A percentile compares a stretch with the other conserved stretches of the same genome.
phyloP scores from a whole-genome alignment of 2,888 invertebrate genomes.

The Corythucha ciliata region DNA sequence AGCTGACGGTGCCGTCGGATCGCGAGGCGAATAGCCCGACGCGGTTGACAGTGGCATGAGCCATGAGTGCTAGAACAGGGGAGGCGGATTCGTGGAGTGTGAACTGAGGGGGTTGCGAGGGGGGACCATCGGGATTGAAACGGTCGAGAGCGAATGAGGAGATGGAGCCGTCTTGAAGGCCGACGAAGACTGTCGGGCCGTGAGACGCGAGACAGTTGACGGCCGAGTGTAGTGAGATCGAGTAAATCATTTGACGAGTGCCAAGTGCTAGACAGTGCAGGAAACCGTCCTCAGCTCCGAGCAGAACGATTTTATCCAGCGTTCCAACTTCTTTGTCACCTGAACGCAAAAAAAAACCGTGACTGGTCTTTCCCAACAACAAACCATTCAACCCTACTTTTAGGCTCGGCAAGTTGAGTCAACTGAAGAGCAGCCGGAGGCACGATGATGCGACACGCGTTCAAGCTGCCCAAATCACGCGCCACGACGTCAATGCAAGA shows the following conservation, averaged over 20 bases:
- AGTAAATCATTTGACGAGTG: slow-evolving; percentile 45
- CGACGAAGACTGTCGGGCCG: slow-evolving; percentile 46
- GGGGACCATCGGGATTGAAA: not conserved
- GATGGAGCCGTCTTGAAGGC: slow-evolving; percentile 50
- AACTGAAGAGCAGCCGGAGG: slow-evolving; percentile 35
- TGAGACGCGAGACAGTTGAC: slow-evolving; percentile 51
- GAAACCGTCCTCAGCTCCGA: slow-evolving; percentile 53
- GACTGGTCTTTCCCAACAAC: not conserved
- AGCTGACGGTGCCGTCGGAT: slow-evolving; percentile 48
- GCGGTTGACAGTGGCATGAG: slow-evolving; percentile 44
- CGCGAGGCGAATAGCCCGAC: slow-evolving; percentile 50
- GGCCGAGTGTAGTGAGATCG: slow-evolving; percentile 43
- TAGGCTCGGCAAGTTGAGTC: slow-evolving; percentile 36
- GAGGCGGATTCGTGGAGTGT: too few species aligned
- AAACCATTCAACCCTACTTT: slow-evolving; percentile 37
- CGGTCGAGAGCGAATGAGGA: slow-evolving; percentile 23
- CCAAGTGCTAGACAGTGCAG: slow-evolving; percentile 50
- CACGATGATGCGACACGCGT: slow-evolving; percentile 48
- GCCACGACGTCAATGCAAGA: slow-evolving; percentile 48
- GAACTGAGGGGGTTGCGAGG: slow-evolving; percentile 36
- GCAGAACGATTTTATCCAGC: slow-evolving; percentile 50
- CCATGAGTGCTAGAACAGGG: slow-evolving; percentile 47
- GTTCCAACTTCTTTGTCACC: slow-evolving; percentile 50
- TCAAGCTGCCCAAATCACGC: slow-evolving; percentile 48
- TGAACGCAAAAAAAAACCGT: slow-evolving; percentile 19